Evolutionary conservation across 2,797 vertebrate genomes (phyloP), one percentile per base, ranked within the genome.

Genomic region (Borostomias antarcticus): DNA sequence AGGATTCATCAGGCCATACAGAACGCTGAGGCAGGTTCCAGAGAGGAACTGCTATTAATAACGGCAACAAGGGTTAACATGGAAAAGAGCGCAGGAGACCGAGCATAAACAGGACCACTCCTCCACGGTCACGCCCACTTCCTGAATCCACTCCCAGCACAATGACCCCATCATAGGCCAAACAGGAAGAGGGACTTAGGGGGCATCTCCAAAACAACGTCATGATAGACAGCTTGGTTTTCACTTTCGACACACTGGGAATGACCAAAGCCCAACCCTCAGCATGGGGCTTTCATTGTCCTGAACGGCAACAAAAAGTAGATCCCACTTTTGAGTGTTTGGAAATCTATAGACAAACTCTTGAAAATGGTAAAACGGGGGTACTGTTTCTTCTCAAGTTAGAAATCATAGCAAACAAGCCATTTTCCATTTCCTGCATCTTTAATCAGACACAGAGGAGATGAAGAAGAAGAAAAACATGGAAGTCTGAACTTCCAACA

Each of bases 101-200:
- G 74, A 68, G 65, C 48, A 74, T 84, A 79, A 85, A 84, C 77
- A 71, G 72, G 58, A 74, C 85, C 84, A 79, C 85, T 80, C 84
- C 85, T 83, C 76, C 79, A 75, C 66, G 71, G 84, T 88, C 53
- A 68, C 76, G 69, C 86, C 81, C 70, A 78, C 88, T 91, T 90
- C 88, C 90, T 82, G 83, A 76, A 82, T 90, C 87, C 86, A 80
- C 82, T 90, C 86, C 84, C 78, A 54, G 81, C 84, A 93, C 90
- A 92, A 91, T 77, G 82, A 86, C 86, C 81, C 76, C 72, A 64
- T 72, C 74, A 62, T 83, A 81, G 81, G 83, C 82, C 78, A 84
- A 76, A 90, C 88, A 84, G 91, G 92, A 93, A 91, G 81, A 73
- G 66, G 29, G 71, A 70, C 71, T 73, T 69, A 28, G 52, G 65